Percentiles rank a stretch among this genome's conserved stretches.
Conservation (phyloP, 2,113 vertebrate genomes). For the Peromyscus maniculatus region DNA sequence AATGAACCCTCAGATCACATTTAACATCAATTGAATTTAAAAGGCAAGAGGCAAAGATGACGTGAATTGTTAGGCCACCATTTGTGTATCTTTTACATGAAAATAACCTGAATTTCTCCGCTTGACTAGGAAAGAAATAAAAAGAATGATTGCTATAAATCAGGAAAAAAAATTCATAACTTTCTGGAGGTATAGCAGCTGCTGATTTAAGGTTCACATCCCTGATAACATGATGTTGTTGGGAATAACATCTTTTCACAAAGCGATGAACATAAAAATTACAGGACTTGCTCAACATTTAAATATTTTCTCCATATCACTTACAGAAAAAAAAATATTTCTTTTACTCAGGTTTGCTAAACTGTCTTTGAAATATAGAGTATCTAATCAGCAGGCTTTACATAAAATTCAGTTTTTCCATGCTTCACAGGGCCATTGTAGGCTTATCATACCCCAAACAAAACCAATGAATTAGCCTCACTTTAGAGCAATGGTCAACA, state of each 20-base stretch:
- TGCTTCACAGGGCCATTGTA: constrained; percentile 2
- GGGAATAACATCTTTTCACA: constrained; percentile 86
- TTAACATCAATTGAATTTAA: constrained; percentile 78
- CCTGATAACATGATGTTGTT: constrained; percentile 84
- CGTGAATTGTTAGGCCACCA: constrained; percentile 55
- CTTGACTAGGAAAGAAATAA: constrained; percentile 79
- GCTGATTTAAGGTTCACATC: constrained; percentile 88
- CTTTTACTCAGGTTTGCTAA: constrained; percentile 69
- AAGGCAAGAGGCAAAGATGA: constrained; percentile 61
- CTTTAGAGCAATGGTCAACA: constrained; percentile 78
- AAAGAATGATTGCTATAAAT: constrained; percentile 84
- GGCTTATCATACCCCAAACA: constrained; percentile 80
- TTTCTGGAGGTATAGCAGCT: constrained; percentile 88
- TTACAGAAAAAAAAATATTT: constrained; percentile 84
- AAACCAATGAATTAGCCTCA: constrained; percentile 81
- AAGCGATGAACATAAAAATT: constrained; percentile 87
- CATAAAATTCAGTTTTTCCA: constrained; percentile 82
- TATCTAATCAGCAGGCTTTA: constrained; percentile 79
- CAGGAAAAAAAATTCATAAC: constrained; percentile 86
- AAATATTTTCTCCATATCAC: constrained; percentile 84
- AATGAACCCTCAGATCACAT: constrained; percentile 64
- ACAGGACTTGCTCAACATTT: constrained; percentile 83
- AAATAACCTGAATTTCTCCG: constrained; percentile 73
- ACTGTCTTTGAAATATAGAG: constrained; percentile 61
- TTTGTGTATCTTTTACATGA: constrained; percentile 74